Conservation (phyloP, 2,888 invertebrate species). For the Noctua fimbriata region DNA sequence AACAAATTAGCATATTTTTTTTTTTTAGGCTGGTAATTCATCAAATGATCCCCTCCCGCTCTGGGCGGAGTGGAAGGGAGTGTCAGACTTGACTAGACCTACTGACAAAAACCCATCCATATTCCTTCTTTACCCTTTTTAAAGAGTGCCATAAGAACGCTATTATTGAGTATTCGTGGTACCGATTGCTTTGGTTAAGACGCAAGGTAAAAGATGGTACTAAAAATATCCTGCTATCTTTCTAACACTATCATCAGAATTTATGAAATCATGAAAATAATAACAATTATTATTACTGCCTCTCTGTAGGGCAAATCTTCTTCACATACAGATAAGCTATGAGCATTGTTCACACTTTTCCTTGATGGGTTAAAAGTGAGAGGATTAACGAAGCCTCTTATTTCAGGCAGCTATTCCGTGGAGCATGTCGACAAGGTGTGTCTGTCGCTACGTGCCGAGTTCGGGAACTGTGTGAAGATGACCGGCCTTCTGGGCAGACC, state of each 20-base stretch:
- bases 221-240: not conserved
- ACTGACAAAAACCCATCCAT: no score
- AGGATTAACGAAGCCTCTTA: not conserved
- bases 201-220: not conserved
- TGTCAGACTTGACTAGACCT: no score
- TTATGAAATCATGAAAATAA: not conserved
- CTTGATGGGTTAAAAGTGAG: no score
- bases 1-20: not conserved
- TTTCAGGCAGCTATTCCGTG: conserved; percentile 91
- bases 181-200: not conserved
- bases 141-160: not conserved
- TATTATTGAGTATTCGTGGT: not conserved
- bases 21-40: no score
- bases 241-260: not conserved
- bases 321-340: not conserved
- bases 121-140: no score
- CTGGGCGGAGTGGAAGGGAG: no score
- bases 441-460: conserved; percentile 89
- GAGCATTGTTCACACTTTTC: not conserved
- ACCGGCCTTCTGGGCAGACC: conserved; percentile 92
- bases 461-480: conserved; percentile 93
- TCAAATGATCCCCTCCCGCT: no score
- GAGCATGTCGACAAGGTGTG: conserved; percentile 92
- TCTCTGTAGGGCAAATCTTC: not conserved
- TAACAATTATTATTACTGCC: not conserved